Evolutionary conservation across 2,888 invertebrate genomes (phyloP).

Genomic region (Pycnomerus fuliginosus): DNA sequence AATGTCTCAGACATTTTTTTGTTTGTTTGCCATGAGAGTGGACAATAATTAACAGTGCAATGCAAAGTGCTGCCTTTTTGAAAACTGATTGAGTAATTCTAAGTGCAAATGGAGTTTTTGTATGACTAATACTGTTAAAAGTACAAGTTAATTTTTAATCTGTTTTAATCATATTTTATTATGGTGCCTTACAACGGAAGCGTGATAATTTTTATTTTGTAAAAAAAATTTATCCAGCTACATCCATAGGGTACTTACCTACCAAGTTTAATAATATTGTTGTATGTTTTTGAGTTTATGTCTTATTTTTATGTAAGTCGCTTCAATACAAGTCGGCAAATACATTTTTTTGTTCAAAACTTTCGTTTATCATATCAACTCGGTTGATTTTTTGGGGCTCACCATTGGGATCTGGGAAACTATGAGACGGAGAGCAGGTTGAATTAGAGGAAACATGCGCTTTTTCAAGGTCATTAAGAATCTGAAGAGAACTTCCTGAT

Average conservation of each 20-base stretch:
- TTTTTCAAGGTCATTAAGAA: too few species aligned
- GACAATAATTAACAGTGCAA: conserved; percentile 4
- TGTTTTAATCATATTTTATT: conserved; percentile 14
- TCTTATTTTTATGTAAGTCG: not conserved
- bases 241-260: conserved; percentile 30
- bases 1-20: not conserved
- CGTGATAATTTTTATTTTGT: conserved; percentile 32
- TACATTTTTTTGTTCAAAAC: conserved; percentile 17
- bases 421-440: too few species aligned
- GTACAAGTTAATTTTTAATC: conserved; percentile 17
- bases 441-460: too few species aligned
- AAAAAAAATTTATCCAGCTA: conserved; percentile 10
- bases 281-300: conserved; percentile 20
- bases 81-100: too few species aligned
- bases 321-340: conserved; percentile 13
- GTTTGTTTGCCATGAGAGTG: not conserved
- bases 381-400: too few species aligned
- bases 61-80: conserved; percentile 18
- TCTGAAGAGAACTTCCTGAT: too few species aligned
- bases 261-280: conserved; percentile 14
- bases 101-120: conserved; percentile 6
- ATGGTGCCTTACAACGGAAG: conserved; percentile 33
- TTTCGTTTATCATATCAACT: too few species aligned
- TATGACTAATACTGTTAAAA: conserved; percentile 15
- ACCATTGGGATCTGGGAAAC: too few species aligned